Evolutionary conservation across 2,113 vertebrate genomes (phyloP), one percentile per base, ranked within the genome.

Genomic region (Trinectes maculatus): DNA sequence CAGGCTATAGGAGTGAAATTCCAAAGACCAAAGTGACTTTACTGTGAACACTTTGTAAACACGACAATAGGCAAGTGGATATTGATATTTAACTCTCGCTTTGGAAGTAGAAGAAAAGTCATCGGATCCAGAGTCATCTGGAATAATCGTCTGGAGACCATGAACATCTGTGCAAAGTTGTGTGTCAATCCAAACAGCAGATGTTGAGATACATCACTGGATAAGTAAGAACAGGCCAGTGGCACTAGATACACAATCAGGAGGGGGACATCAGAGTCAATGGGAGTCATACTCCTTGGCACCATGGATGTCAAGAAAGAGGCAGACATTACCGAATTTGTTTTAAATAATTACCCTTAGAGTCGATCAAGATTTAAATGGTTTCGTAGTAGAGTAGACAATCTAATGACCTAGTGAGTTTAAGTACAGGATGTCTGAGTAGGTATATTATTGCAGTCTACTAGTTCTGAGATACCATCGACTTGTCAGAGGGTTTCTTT

Each of bases 381-480:
- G 0, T 47, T 5, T 43, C 9, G 22, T 29, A 29, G 22, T 44
- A 13, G 24, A 12, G 28, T 5, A 26, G 13, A 22, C 2, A 2
- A 2, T 2, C 9, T 21, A 26, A 37, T 34, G 25, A 31, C 15
- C 11, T 12, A 29, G 13, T 36, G 8, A 40, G 24, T 44, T 31
- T 28, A 58, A 8, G 25, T 46, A 26, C 37, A n/a, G 16, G 5
- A 40, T 55, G 10, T 65, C 21, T 6, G 3, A 33, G 8, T 6
- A 33, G 11, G 22, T 18, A 31, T 6, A 39, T 40, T 13, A 15
- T 22, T 57, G 46, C 33, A 33, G 11, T 59, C 39, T 26, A 52
- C 19, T 33, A 13, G 28, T 71, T 61, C 3, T 66, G 37, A 67
- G 8, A 43, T 61, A 61, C 19, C 15, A 61, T 78, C 52, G 42